Conservation (phyloP, 2,113 vertebrate species). For the Trematomus loennbergii region DNA sequence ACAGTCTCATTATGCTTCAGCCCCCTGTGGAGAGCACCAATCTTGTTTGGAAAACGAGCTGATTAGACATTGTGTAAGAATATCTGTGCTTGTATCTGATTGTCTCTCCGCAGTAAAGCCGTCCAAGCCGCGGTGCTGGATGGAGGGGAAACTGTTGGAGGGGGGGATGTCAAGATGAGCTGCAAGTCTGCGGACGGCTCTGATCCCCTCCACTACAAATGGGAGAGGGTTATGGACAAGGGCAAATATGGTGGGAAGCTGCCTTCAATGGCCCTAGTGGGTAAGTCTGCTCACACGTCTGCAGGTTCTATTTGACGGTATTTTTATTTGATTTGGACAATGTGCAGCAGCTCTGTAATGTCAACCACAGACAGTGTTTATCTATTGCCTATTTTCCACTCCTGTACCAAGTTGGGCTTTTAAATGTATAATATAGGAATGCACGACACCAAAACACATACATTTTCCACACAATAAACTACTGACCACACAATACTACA, state of each 20-base stretch:
- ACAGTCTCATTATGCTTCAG: background rate
- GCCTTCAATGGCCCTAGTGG: conserved; percentile 85
- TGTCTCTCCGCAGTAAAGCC: conserved; percentile 86
- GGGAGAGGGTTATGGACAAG: conserved; percentile 88
- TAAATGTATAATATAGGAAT: too few relatives aligned
- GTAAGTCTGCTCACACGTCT: conserved; percentile 77
- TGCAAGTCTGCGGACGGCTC: conserved; percentile 91
- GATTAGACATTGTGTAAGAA: background rate
- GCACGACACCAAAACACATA: too few relatives aligned
- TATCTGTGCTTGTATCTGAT: background rate
- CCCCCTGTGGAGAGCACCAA: background rate
- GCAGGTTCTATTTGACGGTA: background rate
- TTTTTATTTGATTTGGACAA: too few relatives aligned
- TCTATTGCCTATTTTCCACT: too few relatives aligned
- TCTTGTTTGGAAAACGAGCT: background rate
- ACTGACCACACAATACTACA: too few relatives aligned
- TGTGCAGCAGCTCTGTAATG: too few relatives aligned
- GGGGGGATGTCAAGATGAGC: conserved; percentile 90
- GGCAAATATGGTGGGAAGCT: conserved; percentile 82
- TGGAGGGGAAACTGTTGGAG: conserved; percentile 88
- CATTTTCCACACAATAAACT: too few relatives aligned
- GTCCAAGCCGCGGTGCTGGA: conserved; percentile 92
- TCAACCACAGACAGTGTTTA: too few relatives aligned
- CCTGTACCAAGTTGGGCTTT: too few relatives aligned
- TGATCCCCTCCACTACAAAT: conserved; percentile 89